Evolutionary conservation across 2,888 invertebrate genomes (phyloP).

Genomic region (Craniophora ligustri): DNA sequence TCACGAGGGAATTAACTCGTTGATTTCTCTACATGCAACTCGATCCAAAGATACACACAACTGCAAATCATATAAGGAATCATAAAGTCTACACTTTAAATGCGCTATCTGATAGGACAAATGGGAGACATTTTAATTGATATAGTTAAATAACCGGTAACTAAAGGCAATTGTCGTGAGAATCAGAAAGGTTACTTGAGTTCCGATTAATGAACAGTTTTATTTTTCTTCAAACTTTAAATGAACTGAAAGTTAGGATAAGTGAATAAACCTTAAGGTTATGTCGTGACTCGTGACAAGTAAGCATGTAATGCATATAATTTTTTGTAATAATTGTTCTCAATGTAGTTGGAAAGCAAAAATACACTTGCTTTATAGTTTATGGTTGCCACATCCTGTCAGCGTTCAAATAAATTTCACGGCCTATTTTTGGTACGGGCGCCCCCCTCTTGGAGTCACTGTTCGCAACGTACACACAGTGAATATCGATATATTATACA

Average conservation of each 20-base stretch:
- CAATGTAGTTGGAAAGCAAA: neutral
- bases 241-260: too few relatives aligned
- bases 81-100: constrained; percentile 1
- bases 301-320: neutral
- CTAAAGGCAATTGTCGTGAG: too few relatives aligned
- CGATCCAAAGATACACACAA: neutral
- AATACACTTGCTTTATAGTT: constrained; percentile 21
- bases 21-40: constrained; percentile 16
- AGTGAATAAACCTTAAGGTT: too few relatives aligned
- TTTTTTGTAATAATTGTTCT: neutral
- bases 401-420: constrained; percentile 35
- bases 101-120: too few relatives aligned
- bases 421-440: constrained; percentile 45
- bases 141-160: too few relatives aligned
- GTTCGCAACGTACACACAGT: constrained; percentile 7
- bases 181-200: too few relatives aligned
- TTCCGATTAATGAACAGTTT: too few relatives aligned
- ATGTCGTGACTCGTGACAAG: too few relatives aligned
- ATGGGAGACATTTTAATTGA: neutral
- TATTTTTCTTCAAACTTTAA: too few relatives aligned
- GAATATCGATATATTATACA: too few relatives aligned
- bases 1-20: constrained; percentile 42
- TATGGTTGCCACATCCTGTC: constrained; percentile 37
- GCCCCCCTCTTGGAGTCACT: constrained; percentile 35
- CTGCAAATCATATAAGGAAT: constrained; percentile 5